Evolutionary conservation across 92 coral and sea anemone species (phyloP).

Genomic region (Phenganax subtilis): DNA sequence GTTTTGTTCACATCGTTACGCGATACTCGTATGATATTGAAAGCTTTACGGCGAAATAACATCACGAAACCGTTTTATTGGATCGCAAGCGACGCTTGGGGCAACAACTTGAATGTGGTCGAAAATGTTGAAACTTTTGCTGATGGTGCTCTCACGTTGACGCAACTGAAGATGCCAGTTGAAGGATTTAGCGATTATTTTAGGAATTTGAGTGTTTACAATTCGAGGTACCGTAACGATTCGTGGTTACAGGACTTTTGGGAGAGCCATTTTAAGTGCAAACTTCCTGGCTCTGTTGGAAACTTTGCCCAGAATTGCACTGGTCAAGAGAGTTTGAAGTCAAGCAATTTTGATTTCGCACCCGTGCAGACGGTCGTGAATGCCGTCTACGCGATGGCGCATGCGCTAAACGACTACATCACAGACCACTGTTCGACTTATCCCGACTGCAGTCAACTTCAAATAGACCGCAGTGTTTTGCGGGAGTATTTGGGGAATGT

Average conservation of each 20-base stretch:
- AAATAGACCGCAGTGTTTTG: conserved; percentile 15
- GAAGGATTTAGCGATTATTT: conserved; percentile 42
- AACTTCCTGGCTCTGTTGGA: conserved; percentile 24
- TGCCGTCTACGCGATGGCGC: conserved; percentile 52
- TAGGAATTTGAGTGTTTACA: conserved; percentile 24
- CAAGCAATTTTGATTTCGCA: conserved; percentile 27
- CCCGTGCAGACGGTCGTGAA: conserved; percentile 48
- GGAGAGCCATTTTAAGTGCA: conserved; percentile 44
- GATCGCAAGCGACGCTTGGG: conserved; percentile 48
- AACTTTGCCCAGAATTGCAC: not conserved
- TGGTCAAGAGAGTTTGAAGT: conserved; percentile 27
- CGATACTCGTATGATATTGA: conserved; percentile 36
- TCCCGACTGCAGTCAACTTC: conserved; percentile 34
- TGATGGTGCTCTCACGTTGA: conserved; percentile 47
- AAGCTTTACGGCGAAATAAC: conserved; percentile 38
- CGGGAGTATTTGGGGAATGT: conserved; percentile 33
- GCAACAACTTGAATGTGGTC: conserved; percentile 41
- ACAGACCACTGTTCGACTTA: conserved; percentile 34
- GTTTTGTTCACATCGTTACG: conserved; percentile 40
- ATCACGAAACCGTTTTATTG: conserved; percentile 41
- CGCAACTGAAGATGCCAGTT: conserved; percentile 37
- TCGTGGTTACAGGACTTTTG: conserved; percentile 48
- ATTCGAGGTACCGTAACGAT: conserved; percentile 14
- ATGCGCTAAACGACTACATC: conserved; percentile 43
- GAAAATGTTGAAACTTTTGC: conserved; percentile 28